Percentiles rank a stretch among this genome's conserved stretches.
Evolutionary conservation across 2,113 vertebrate genomes (phyloP).

Genomic region (Sinosuthora webbiana): DNA sequence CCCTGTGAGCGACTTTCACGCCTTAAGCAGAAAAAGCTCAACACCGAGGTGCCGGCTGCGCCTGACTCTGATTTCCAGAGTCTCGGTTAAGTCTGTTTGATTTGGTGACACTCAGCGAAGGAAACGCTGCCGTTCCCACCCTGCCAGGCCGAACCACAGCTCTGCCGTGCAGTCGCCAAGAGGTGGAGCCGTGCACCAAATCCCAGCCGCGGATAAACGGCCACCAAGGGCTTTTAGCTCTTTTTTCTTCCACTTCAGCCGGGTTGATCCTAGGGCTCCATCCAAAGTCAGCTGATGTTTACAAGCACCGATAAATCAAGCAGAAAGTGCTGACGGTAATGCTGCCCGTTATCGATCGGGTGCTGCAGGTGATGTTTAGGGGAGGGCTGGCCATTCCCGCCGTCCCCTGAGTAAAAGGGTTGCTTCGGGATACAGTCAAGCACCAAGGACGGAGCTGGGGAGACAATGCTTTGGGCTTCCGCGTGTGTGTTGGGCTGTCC

Average conservation of each 20-base stretch:
- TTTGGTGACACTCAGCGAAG: background rate
- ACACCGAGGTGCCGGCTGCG: fast-evolving
- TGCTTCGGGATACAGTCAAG: background rate
- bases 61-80: background rate
- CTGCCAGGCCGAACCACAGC: background rate
- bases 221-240: background rate
- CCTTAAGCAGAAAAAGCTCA: background rate
- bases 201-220: fast-evolving
- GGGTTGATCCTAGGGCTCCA: background rate
- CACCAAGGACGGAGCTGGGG: background rate
- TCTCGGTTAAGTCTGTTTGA: fast-evolving
- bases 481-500: background rate
- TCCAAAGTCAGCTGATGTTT: background rate
- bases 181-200: constrained; percentile 24
- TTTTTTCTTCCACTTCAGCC: background rate
- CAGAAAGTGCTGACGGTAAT: background rate
- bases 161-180: background rate
- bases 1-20: fast-evolving
- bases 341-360: background rate
- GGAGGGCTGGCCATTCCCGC: background rate
- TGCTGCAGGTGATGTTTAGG: background rate
- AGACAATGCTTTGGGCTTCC: background rate
- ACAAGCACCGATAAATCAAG: background rate
- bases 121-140: background rate
- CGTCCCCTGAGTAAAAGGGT: background rate